Evolutionary conservation across 2,888 invertebrate genomes (phyloP).

Genomic region (Eupithecia tripunctaria): DNA sequence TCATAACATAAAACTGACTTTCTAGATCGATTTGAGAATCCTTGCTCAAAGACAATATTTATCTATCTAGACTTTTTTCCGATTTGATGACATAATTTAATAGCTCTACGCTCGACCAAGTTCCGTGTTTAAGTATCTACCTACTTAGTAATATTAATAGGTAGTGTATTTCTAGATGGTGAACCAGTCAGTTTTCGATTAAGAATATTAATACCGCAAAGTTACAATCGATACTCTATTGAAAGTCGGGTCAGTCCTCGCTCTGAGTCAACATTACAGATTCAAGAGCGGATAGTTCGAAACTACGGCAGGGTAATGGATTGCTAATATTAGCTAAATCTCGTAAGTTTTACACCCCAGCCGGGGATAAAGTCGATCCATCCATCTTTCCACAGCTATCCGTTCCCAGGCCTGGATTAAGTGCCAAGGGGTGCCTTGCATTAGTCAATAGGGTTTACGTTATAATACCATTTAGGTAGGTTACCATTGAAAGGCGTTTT

Average conservation of each 20-base stretch:
- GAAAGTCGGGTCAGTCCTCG: conserved; percentile 35
- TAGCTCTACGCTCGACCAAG: too few relatives aligned
- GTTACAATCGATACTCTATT: conserved; percentile 50
- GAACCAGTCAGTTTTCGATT: neutral
- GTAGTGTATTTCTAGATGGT: neutral
- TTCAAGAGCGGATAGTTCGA: conserved; percentile 48
- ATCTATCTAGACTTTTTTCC: too few relatives aligned
- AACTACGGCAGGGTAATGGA: conserved; percentile 69
- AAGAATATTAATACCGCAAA: conserved; percentile 27
- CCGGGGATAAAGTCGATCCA: conserved; percentile 67
- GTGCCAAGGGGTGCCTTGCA: conserved; percentile 55
- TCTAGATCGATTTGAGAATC: too few relatives aligned
- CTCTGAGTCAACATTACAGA: conserved; percentile 42
- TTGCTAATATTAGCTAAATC: conserved; percentile 83
- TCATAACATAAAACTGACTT: too few relatives aligned
- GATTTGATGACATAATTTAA: too few relatives aligned
- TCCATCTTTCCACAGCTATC: conserved; percentile 76
- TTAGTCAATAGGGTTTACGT: conserved; percentile 55
- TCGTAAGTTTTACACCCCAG: conserved; percentile 70
- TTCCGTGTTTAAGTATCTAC: too few relatives aligned
- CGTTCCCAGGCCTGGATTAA: conserved; percentile 55
- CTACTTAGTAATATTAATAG: neutral
- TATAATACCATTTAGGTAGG: conserved; percentile 42
- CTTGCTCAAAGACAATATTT: too few relatives aligned
- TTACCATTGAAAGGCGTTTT: conserved; percentile 36